Conservation (phyloP, 1,140 invertebrate species). For the Brachionus rubens region DNA sequence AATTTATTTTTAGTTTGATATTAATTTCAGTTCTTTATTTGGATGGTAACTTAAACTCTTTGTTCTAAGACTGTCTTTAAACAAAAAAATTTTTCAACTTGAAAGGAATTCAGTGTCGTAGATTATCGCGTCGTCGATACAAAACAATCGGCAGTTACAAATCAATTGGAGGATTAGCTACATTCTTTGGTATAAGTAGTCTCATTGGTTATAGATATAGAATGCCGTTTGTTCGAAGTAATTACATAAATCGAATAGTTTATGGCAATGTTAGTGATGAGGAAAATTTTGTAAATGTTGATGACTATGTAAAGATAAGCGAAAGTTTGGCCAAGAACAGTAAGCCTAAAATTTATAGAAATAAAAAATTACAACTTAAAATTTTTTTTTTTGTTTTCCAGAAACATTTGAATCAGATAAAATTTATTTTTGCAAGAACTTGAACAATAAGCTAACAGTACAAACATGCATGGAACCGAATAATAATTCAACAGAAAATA, state of each 20-base stretch:
- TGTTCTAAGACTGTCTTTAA: not conserved
- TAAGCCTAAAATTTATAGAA: not conserved
- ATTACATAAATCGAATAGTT: not conserved
- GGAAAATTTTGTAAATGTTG: not conserved
- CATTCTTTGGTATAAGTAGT: not conserved
- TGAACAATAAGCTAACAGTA: not conserved
- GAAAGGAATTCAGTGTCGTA: not conserved
- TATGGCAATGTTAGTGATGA: not conserved
- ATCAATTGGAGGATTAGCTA: not conserved
- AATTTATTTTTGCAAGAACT: not conserved
- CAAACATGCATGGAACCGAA: constrained; percentile 7
- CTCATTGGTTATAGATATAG: not conserved
- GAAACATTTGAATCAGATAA: not conserved
- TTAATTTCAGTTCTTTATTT: not conserved
- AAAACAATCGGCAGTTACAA: constrained; percentile 4
- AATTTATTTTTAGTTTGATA: not conserved
- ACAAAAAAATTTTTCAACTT: not conserved
- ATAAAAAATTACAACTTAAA: not conserved
- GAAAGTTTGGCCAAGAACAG: constrained; percentile 23
- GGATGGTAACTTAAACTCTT: not conserved
- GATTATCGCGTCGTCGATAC: not conserved
- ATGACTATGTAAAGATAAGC: not conserved
- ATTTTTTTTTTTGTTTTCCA: not conserved
- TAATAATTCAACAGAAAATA: not conserved
- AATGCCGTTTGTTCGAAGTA: not conserved